phyloP scores from a whole-genome alignment of 2,888 invertebrate species.

The Lasioglossum lativentre region DNA sequence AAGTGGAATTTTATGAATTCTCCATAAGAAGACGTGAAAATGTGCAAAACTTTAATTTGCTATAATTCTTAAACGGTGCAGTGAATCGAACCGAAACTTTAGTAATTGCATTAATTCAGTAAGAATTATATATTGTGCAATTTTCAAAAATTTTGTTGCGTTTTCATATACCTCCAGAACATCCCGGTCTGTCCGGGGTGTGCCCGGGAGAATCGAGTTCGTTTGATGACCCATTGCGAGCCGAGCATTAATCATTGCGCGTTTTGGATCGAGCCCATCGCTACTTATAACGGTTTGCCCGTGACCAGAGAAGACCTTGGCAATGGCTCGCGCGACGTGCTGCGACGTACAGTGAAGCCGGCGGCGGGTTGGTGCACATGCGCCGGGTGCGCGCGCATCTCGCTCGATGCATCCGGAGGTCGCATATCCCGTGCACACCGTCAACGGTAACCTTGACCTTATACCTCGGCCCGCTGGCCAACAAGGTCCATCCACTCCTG shows the following conservation, averaged over 20 bases:
- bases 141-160: too few species aligned
- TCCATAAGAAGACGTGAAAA: too few species aligned
- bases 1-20: too few species aligned
- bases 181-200: too few species aligned
- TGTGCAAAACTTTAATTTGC: too few species aligned
- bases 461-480: slow-evolving; percentile 72
- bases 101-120: too few species aligned
- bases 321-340: slow-evolving; percentile 75
- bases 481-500: slow-evolving; percentile 74
- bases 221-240: not conserved
- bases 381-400: slow-evolving; percentile 69
- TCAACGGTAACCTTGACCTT: slow-evolving; percentile 78
- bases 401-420: slow-evolving; percentile 76
- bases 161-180: too few species aligned
- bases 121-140: too few species aligned
- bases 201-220: too few species aligned
- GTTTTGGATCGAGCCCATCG: slow-evolving; percentile 51
- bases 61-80: too few species aligned
- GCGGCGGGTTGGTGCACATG: slow-evolving; percentile 75
- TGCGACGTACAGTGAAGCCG: slow-evolving; percentile 58
- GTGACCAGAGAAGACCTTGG: slow-evolving; percentile 81
- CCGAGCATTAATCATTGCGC: not conserved
- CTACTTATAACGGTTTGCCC: slow-evolving; percentile 76
- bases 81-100: too few species aligned
- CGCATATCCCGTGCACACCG: slow-evolving; percentile 62